These are phyloP conservation scores for Melanotaenia maccullochi DNA, from an alignment of 2,797 vertebrate species.

Conservation along the genomic window DNA sequence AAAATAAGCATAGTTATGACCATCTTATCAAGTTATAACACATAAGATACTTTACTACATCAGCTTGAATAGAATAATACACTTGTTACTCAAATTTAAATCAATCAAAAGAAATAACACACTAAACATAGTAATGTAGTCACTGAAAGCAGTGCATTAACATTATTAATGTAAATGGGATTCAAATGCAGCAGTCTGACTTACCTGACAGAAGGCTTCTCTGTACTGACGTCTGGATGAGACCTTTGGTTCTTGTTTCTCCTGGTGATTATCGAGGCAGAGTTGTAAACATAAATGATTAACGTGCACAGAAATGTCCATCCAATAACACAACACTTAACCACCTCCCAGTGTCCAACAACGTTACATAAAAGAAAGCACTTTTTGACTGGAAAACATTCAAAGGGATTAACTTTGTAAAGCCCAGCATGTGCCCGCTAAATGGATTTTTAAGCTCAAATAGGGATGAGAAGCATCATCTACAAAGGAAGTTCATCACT, in stretches of 20 bases:
- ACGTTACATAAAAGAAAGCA: conserved; percentile 19
- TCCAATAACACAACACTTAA: conserved; percentile 25
- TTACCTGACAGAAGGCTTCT: conserved; percentile 59
- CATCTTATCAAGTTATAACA: background rate
- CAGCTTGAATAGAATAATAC: background rate
- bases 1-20: background rate
- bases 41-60: background rate
- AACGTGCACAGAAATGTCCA: conserved; percentile 50
- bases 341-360: conserved; percentile 4
- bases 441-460: background rate
- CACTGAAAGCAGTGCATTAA: background rate
- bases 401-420: background rate
- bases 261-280: conserved; percentile 40
- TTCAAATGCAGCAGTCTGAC: conserved; percentile 36
- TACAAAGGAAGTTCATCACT: conserved; percentile 6
- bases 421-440: background rate
- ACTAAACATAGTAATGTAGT: background rate
- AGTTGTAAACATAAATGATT: conserved; percentile 86
- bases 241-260: conserved; percentile 80
- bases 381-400: conserved; percentile 8
- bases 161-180: conserved; percentile 5
- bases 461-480: conserved; percentile 17
- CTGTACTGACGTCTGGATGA: conserved; percentile 45
- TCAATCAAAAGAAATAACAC: background rate
- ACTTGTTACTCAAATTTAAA: background rate